A percentile compares a stretch with the other conserved stretches of the same genome.
Conservation (phyloP, 2,797 vertebrate genomes). For the Gymnodraco acuticeps region DNA sequence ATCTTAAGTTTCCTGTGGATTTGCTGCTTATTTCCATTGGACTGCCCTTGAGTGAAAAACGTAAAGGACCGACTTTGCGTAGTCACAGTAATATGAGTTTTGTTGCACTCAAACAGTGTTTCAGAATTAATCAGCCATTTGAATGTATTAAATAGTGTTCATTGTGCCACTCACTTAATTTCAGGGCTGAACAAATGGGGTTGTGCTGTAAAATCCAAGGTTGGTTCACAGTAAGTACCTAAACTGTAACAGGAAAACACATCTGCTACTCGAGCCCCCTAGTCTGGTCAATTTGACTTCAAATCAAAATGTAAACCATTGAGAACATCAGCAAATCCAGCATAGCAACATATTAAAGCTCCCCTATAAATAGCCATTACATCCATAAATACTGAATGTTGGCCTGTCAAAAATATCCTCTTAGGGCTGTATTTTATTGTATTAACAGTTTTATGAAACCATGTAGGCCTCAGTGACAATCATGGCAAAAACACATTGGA, state of each 20-base stretch:
- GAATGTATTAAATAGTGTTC: not conserved
- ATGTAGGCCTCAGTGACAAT: not conserved
- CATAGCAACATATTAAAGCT: constrained; percentile 8
- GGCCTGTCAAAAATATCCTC: constrained; percentile 5
- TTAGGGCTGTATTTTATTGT: not conserved
- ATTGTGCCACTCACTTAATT: not conserved
- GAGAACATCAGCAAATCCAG: constrained; percentile 27
- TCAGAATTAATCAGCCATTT: not conserved
- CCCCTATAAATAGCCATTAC: constrained; percentile 12
- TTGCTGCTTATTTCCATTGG: not conserved
- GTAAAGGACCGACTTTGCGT: not conserved
- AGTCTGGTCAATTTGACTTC: constrained; percentile 36
- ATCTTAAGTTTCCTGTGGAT: not conserved
- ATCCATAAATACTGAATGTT: not conserved
- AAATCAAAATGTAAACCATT: constrained; percentile 29
- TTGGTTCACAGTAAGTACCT: constrained; percentile 17
- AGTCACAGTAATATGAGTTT: not conserved
- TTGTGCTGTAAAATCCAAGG: constrained; percentile 40
- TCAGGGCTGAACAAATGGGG: constrained; percentile 14
- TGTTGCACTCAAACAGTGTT: not conserved
- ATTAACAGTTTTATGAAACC: constrained; percentile 25
- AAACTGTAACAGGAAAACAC: not conserved
- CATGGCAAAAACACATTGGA: not conserved
- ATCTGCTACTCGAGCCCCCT: constrained; percentile 15
- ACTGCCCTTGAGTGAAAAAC: not conserved